Base-by-base conservation (phyloP, 2,797 vertebrate species). In the Cirrhinus mrigala region DNA sequence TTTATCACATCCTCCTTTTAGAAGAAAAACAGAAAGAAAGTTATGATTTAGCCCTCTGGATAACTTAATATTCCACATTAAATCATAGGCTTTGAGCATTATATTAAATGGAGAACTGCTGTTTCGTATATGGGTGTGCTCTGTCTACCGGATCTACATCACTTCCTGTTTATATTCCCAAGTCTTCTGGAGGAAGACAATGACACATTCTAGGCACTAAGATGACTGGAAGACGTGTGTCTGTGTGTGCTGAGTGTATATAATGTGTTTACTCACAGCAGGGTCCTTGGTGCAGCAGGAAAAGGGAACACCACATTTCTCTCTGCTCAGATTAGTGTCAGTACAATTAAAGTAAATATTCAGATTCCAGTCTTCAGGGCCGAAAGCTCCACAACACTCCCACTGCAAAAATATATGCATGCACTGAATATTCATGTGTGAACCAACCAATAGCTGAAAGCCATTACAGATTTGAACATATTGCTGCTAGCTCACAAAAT, bases 291-390 rank as follows among this genome's bases (percentile, higher is more conserved):
- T 99, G 89, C 98, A 99, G 94, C 98, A 99, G 85, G 98, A 99
- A 91, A 99, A 99, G 0, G 98, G 98, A 44, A 99, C 98, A 0
- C 98, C 98, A 0, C 98, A 99, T 87, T 97, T 97, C 90, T 99
- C 98, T 88, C 98, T 95, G 89, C 98, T 99, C 18, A 98, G 97
- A 0, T 99, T 99, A 80, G 96, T 95, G 92, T 99, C 98, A n/a
- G 98, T 99, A 95, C 98, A 99, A 94, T 99, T 99, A 92, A 99
- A 99, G 95, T 99, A 99, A 94, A 99, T 98, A 93, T 99, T 99
- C 93, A 99, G 94, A 94, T 99, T 97, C 98, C 98, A 99, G 92
- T 99, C 98, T 56, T 98, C 96, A 0, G 98, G 97, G 90, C 97
- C 97, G 89, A 98, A 99, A 80, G 98, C 98, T 82, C 98, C 98